Evolutionary conservation across 2,113 vertebrate genomes (phyloP).

Genomic region (Brachyhypopomus gauderio): DNA sequence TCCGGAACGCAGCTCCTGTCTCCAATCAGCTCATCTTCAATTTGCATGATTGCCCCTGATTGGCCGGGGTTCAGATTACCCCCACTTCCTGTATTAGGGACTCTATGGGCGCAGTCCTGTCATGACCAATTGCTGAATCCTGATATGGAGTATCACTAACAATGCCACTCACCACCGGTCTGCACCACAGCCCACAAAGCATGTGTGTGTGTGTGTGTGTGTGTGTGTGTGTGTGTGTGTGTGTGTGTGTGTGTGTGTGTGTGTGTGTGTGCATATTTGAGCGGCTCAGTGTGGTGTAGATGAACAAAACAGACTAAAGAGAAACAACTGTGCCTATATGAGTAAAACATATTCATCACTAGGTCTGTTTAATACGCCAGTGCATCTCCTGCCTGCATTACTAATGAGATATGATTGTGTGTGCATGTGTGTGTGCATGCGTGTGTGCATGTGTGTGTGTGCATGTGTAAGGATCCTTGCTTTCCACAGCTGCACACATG

Average conservation of each 20-base stretch:
- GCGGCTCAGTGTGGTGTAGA: conserved; percentile 35
- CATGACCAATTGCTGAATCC: conserved; percentile 28
- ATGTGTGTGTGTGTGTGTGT: neutral
- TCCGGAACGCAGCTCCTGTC: conserved; percentile 45
- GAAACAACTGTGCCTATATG: conserved; percentile 62
- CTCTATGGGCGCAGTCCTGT: conserved; percentile 46
- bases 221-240: too few relatives aligned
- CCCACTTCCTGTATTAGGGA: conserved; percentile 54
- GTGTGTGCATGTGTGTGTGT: neutral
- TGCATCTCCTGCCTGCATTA: neutral
- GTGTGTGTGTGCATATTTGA: too few relatives aligned
- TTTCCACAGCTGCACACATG: conserved; percentile 4
- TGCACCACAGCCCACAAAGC: conserved; percentile 62
- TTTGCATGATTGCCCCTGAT: conserved; percentile 64
- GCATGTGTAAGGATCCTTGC: neutral
- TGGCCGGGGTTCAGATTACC: conserved; percentile 54
- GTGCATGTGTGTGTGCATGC: neutral
- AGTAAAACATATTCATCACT: neutral
- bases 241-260: neutral
- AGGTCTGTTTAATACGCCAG: too few relatives aligned
- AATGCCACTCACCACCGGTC: neutral
- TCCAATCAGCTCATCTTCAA: conserved; percentile 60
- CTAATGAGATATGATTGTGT: neutral
- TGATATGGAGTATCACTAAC: conserved; percentile 7
- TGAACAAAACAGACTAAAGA: conserved; percentile 60